These are phyloP conservation scores for Cololabis saira DNA, from an alignment of 2,113 vertebrate species.

Conservation along the genomic window DNA sequence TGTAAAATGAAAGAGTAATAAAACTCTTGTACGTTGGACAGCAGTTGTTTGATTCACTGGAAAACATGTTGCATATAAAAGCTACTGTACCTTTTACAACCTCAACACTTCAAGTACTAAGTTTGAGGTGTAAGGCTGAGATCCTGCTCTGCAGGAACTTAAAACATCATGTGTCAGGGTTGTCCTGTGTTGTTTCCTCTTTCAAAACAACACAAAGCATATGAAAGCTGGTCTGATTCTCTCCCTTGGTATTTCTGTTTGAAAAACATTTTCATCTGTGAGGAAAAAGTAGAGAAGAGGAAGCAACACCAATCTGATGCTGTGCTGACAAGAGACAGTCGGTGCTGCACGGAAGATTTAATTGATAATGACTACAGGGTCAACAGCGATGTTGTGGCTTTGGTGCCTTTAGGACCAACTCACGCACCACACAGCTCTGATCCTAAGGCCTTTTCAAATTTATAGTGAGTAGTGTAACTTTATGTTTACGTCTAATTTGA, in stretches of 20 bases:
- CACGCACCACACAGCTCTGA: background rate
- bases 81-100: no score
- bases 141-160: conserved; percentile 8
- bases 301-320: conserved; percentile 36
- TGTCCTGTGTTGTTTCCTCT: conserved; percentile 36
- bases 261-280: conserved; percentile 34
- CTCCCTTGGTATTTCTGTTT: conserved; percentile 39
- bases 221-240: conserved; percentile 38
- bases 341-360: conserved; percentile 10
- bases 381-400: conserved; percentile 5
- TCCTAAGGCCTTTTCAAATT: conserved; percentile 1
- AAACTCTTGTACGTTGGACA: no score
- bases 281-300: conserved; percentile 23
- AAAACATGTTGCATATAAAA: no score
- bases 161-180: conserved; percentile 20
- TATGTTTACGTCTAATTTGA: background rate
- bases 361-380: conserved; percentile 5
- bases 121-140: no score
- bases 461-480: background rate
- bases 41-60: no score
- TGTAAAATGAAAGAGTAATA: no score
- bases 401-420: background rate
- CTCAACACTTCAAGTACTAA: no score
- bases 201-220: conserved; percentile 48
- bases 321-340: conserved; percentile 38